phyloP scores from a whole-genome alignment of 2,888 invertebrate species.

The Dysmachus trigonus region DNA sequence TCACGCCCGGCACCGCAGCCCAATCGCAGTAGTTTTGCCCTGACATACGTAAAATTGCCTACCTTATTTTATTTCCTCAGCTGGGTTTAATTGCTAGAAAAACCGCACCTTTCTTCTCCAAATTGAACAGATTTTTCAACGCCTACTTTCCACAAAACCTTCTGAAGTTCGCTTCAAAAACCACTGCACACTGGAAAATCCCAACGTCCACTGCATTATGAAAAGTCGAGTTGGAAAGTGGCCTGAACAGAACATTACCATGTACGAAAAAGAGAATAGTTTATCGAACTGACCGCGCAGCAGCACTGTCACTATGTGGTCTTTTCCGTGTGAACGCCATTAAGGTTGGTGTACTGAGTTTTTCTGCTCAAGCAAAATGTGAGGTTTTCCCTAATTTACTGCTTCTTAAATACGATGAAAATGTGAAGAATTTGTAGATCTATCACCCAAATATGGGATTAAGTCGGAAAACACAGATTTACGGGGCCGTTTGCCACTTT shows the following conservation, averaged over 20 bases:
- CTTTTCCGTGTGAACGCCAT: constrained; percentile 64
- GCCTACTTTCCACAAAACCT: background rate
- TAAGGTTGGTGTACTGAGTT: constrained; percentile 61
- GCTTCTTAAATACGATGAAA: background rate
- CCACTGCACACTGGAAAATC: background rate
- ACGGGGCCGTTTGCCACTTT: background rate
- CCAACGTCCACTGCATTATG: background rate
- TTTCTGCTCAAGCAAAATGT: constrained; percentile 60
- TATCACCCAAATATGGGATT: background rate
- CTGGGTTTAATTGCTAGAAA: background rate
- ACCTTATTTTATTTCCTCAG: background rate
- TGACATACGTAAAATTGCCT: background rate
- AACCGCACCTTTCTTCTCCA: background rate
- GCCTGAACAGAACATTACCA: background rate
- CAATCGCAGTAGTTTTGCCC: background rate
- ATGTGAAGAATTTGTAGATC: background rate
- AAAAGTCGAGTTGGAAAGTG: background rate
- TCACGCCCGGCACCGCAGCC: background rate
- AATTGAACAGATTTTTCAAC: background rate
- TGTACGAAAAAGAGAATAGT: background rate
- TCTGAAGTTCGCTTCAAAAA: background rate
- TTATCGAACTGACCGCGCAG: constrained; percentile 48
- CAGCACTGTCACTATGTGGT: constrained; percentile 58
- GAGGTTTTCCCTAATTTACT: constrained; percentile 52
- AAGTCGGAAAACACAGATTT: background rate